Evolutionary conservation across 2,113 vertebrate species (phyloP), one percentile per base, ranked within the genome.

Genomic region (Eptatretus burgeri): DNA sequence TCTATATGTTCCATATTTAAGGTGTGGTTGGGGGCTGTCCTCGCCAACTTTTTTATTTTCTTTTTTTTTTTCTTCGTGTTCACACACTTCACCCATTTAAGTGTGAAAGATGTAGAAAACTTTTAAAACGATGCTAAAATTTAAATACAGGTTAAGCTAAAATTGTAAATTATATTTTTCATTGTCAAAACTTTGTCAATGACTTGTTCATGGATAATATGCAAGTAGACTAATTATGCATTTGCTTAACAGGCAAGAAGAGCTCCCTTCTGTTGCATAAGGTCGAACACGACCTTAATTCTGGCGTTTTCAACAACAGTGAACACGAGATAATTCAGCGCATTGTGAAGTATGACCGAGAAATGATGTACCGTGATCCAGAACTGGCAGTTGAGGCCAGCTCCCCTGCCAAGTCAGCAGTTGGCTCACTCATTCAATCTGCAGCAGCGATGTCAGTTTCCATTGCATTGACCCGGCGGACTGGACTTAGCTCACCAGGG

Each of bases 261-360:
- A 96, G 95, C 68, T 94, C 91, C 0, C 80, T 87, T 70, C 76
- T 96, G 52, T 79, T 93, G 75, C 88, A 96, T 77, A 96, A 96
- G 72, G 85, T 96, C 51, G 88, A 96, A 68, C 86, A 87, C 2
- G 91, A 95, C 70, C 82, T 95, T 66, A 84, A 81, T 76, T 84
- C 91, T 0, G 91, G 91, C 1, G 81, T 94, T 66, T 96, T 96
- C 78, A 96, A 96, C 80, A 96, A 93, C 76, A 84, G 76, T 14
- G 91, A 96, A 75, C 94, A 93, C 4, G 91, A 94, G 70, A 86
- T 94, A 76, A 95, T 95, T 71, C 88, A 94, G 72, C 87, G 94
- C 76, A 96, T 96, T 1, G 88, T 96, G 64, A 95, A 95, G 71
- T 96, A 95, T 2, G 91, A 96, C 69, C 80, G 91, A 5, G 85